Conservation (phyloP, 2,888 invertebrate species). For the Esperia sulphurella region DNA sequence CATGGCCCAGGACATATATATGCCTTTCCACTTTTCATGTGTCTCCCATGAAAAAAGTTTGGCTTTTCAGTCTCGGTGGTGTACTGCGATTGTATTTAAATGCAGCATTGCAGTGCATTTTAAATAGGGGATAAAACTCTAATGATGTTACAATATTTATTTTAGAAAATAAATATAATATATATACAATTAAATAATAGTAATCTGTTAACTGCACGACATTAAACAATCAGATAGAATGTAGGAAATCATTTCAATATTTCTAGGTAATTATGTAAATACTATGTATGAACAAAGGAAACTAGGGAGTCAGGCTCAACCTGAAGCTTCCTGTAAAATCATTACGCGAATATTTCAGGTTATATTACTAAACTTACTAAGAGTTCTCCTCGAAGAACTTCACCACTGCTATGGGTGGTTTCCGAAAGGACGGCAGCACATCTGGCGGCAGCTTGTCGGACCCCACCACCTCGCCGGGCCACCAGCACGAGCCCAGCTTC, state of each 20-base stretch:
- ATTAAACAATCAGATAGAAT: not conserved
- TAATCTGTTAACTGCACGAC: no score
- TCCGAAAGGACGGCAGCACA: slow-evolving; percentile 81
- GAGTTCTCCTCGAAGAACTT: slow-evolving; percentile 91
- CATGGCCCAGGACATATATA: no score
- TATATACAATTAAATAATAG: no score
- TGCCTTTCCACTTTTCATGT: no score
- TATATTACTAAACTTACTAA: slow-evolving; percentile 81
- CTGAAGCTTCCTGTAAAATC: not conserved
- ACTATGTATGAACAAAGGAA: slow-evolving; percentile 8
- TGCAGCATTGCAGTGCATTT: no score
- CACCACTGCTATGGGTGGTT: slow-evolving; percentile 88
- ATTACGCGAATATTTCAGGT: slow-evolving; percentile 32
- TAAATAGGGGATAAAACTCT: no score
- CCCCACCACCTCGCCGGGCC: slow-evolving; percentile 89
- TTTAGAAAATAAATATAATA: no score
- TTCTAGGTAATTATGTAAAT: slow-evolving; percentile 14
- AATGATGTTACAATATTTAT: no score
- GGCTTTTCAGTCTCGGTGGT: no score
- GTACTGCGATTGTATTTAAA: no score
- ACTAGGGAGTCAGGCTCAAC: not conserved
- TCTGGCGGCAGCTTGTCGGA: slow-evolving; percentile 83
- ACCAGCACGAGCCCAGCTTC: slow-evolving; percentile 89
- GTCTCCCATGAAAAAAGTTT: no score
- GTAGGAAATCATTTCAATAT: not conserved